These are phyloP conservation scores for Geophilus truncorum DNA, from an alignment of 2,888 invertebrate genomes.

Conservation along the genomic window DNA sequence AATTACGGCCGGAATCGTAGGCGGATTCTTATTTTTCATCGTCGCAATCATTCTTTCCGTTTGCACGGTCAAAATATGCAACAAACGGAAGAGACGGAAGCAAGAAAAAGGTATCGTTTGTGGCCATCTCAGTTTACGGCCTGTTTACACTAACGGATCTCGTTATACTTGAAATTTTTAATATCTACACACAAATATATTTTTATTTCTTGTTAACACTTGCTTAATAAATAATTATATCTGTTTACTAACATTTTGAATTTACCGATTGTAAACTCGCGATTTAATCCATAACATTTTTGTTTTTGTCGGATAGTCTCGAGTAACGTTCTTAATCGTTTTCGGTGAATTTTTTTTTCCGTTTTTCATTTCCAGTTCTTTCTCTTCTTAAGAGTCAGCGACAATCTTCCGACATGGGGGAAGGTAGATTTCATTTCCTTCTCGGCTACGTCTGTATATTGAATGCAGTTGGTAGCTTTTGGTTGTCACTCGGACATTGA, in stretches of 20 bases:
- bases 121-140: neutral
- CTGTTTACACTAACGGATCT: neutral
- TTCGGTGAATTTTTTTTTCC: conserved; percentile 1
- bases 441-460: conserved; percentile 19
- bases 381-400: conserved; percentile 32
- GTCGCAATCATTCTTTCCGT: conserved; percentile 95
- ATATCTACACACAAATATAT: neutral
- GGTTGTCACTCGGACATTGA: neutral
- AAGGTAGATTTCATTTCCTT: conserved; percentile 31
- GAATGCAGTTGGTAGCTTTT: neutral
- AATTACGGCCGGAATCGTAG: conserved; percentile 92
- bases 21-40: conserved; percentile 94
- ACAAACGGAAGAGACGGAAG: conserved; percentile 92
- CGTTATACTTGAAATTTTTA: neutral
- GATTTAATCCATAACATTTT: neutral
- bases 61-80: conserved; percentile 96
- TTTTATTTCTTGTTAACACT: neutral
- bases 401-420: conserved; percentile 22
- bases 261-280: neutral
- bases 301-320: neutral
- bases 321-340: neutral
- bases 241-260: neutral
- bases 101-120: conserved; percentile 80
- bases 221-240: neutral
- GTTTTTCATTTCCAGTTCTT: conserved; percentile 30